Evolutionary conservation across 1,140 invertebrate species (phyloP).

Genomic region (Muscidifurax raptorellus): DNA sequence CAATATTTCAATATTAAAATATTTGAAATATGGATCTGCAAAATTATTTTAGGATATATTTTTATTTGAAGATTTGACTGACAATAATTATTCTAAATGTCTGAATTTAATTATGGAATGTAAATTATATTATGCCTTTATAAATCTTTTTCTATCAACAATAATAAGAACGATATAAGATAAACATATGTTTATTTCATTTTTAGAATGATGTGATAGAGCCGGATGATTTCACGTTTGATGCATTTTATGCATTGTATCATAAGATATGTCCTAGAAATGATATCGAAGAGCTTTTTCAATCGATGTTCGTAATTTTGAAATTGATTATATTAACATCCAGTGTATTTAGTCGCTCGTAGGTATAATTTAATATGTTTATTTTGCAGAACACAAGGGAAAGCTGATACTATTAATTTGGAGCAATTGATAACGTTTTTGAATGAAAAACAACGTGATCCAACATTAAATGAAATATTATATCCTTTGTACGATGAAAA

Average conservation of each 20-base stretch:
- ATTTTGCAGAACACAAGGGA: slow-evolving; percentile 87
- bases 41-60: no score
- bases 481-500: slow-evolving; percentile 98
- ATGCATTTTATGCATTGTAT: slow-evolving; percentile 98
- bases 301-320: slow-evolving; percentile 90
- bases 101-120: background rate
- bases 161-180: background rate
- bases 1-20: no score
- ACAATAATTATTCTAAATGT: no score
- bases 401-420: slow-evolving; percentile 89
- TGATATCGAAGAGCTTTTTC: slow-evolving; percentile 98
- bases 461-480: slow-evolving; percentile 98
- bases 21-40: no score
- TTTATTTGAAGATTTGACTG: no score
- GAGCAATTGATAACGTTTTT: slow-evolving; percentile 95
- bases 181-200: slow-evolving; percentile 19
- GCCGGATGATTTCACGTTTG: slow-evolving; percentile 96
- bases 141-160: background rate
- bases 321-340: background rate
- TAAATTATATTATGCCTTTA: background rate
- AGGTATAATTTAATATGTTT: slow-evolving; percentile 10
- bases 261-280: slow-evolving; percentile 99
- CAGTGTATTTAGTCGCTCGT: background rate
- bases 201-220: slow-evolving; percentile 94
- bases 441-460: slow-evolving; percentile 99